These are phyloP conservation scores for Ascidia mentula DNA, from an alignment of 23 tunicate species.

Conservation along the genomic window DNA sequence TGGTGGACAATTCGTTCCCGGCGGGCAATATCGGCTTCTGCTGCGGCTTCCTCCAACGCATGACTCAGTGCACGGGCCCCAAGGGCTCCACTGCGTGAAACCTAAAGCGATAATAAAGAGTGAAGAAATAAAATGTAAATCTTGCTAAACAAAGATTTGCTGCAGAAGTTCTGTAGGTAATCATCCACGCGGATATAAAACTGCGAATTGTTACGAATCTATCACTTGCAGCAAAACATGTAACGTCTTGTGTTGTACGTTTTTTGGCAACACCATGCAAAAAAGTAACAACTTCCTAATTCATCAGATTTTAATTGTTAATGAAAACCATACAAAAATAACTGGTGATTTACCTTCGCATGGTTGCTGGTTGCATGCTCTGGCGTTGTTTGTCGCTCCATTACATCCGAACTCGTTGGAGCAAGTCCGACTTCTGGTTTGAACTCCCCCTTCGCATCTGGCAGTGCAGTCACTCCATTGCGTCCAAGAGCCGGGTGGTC, in stretches of 20 bases:
- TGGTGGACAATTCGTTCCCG: constrained; percentile 21
- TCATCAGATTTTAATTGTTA: too few species aligned
- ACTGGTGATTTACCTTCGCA: constrained; percentile 6
- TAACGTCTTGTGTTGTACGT: too few species aligned
- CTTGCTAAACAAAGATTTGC: too few species aligned
- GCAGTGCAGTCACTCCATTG: constrained; percentile 22
- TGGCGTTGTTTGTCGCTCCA: neutral
- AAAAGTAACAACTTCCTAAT: too few species aligned
- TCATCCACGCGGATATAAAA: too few species aligned
- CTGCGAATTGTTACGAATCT: too few species aligned
- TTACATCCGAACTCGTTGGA: neutral
- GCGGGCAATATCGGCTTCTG: constrained; percentile 29
- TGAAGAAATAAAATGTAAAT: too few species aligned
- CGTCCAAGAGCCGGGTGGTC: constrained; percentile 16
- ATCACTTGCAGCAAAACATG: too few species aligned
- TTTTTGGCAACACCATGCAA: too few species aligned
- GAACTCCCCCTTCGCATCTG: constrained; percentile 29
- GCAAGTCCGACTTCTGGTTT: constrained; percentile 15
- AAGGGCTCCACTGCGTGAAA: constrained; percentile 29
- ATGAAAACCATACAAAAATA: too few species aligned
- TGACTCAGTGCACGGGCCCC: constrained; percentile 26
- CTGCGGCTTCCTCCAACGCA: constrained; percentile 32
- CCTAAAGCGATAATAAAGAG: constrained; percentile 15
- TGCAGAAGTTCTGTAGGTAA: too few species aligned
- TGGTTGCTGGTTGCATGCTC: neutral